A percentile compares a stretch with the other conserved stretches of the same genome.
phyloP scores from a whole-genome alignment of 2,797 vertebrate species.

The Poecilia picta region DNA sequence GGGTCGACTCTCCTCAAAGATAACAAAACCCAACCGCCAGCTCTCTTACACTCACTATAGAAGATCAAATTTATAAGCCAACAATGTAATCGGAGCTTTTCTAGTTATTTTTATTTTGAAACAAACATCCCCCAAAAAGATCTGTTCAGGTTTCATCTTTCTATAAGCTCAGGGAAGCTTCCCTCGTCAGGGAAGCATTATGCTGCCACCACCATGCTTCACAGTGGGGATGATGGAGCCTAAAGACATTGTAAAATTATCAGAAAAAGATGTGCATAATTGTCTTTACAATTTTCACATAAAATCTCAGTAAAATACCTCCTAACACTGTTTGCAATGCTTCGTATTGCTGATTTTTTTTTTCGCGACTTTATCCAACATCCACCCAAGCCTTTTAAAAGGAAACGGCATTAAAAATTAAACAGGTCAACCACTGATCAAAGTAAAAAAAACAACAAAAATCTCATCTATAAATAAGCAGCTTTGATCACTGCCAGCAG shows the following conservation, averaged over 20 bases:
- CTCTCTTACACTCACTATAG: too few species aligned
- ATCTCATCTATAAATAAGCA: constrained; percentile 29
- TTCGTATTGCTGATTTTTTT: neutral
- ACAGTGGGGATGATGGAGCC: neutral
- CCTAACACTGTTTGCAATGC: neutral
- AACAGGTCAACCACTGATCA: constrained; percentile 30
- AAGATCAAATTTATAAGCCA: neutral
- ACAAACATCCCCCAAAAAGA: neutral
- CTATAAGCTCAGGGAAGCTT: neutral
- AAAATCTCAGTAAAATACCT: neutral
- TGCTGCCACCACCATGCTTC: neutral
- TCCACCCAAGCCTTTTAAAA: neutral
- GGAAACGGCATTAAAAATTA: neutral
- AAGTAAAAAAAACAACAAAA: neutral
- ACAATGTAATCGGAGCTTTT: neutral
- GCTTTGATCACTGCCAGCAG: constrained; percentile 24
- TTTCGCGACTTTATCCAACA: neutral
- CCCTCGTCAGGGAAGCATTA: neutral
- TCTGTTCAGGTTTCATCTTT: neutral
- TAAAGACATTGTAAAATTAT: neutral
- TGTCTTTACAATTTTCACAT: neutral
- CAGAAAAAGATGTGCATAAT: neutral
- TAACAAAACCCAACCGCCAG: neutral
- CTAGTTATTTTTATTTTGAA: neutral
- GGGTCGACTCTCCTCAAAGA: neutral